Base-by-base conservation (phyloP, 1,140 invertebrate genomes). In the Drosophila biarmipes region DNA sequence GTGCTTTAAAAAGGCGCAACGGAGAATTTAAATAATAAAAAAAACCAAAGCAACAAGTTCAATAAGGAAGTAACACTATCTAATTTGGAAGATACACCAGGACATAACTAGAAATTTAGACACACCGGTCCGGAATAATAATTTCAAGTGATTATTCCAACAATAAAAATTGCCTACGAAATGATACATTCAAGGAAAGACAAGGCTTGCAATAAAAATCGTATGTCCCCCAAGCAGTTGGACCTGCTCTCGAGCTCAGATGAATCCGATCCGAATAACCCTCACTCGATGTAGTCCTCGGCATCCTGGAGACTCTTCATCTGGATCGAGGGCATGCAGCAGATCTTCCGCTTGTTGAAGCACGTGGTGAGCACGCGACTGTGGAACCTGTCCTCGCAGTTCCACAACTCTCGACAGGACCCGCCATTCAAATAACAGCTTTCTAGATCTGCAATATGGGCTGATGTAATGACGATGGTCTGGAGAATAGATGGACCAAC, bases 331-430 rank as follows among this genome's bases (percentile, higher is more conserved):
- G 11, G 0, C 43, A 75, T 27, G 17, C 78, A 80, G 35, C 78
- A 80, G 34, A 80, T 45, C 42, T 80, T 80, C 0, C 63, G 71
- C 15, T 35, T 48, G 14, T 72, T 5, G 11, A 76, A 24, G 15
- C 78, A 80, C 14, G 37, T 53, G 7, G 78, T 80, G 15, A 17
- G 38, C 0, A 49, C 6, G 4, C 17, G 15, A 15, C 55, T 17
- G 2, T 56, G 64, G 10, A 2, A n/a, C 2, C n/a, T 11, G 2
- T 19, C 4, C 0, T 17, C 4, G 29, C 78, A 80, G 17, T 42
- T 38, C 29, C 49, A 34, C 3, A 19, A 0, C 8, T 80, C 78
- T 12, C 27, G 40, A 8, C 78, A 80, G 0, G 10, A 19, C 8
- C 78, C 78, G 4, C 43, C 57, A 8, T 27, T 10, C 0, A 10